Base-by-base conservation (phyloP, 2,113 vertebrate species). In the Alces alces region DNA sequence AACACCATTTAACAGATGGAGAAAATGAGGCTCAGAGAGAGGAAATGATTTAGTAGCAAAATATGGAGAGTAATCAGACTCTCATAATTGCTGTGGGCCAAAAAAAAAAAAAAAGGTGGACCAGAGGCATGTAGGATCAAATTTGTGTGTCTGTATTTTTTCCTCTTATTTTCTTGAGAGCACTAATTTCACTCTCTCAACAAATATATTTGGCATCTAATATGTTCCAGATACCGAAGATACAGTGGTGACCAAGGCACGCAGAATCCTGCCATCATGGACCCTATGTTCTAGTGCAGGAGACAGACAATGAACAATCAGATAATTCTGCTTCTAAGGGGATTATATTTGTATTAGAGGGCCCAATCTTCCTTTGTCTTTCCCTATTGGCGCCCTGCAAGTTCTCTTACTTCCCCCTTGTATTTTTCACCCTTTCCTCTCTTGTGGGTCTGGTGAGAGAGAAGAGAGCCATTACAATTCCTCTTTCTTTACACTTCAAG, bases 1-100 rank as follows among this genome's bases (percentile, higher is more conserved):
- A 95, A 89, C 58, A 93, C 60, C 78, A 89, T 95, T 93, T 95
- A 87, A 93, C 79, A 97, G 66, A 73, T 58, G 86, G 64, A 95
- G 61, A 97, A 95, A 93, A 95, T 92, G 30, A 95, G 89, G 16
- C 47, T 93, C 57, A 85, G 79, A 93, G 93, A 95, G 39, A 91
- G 43, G 33, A 91, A 93, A 10, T 30, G 55, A 91, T 73, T 95
- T 84, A 86, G 43, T 89, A 70, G 45, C 80, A 84, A 96, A 95
- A 84, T 73, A 66, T 55, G 33, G 36, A 57, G 4, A 82, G 39
- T 57, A 93, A 80, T 70, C 91, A 4, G 17, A 82, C 39, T 80
- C 23, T 95, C 25, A 43, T 90, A 85, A 92, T 66, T 91, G 84
- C 58, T 92, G 45, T 66, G 39, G 54, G 15, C 50, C 2, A 12